Base-by-base conservation (phyloP, 2,797 vertebrate species). In the Remorina albescens region DNA sequence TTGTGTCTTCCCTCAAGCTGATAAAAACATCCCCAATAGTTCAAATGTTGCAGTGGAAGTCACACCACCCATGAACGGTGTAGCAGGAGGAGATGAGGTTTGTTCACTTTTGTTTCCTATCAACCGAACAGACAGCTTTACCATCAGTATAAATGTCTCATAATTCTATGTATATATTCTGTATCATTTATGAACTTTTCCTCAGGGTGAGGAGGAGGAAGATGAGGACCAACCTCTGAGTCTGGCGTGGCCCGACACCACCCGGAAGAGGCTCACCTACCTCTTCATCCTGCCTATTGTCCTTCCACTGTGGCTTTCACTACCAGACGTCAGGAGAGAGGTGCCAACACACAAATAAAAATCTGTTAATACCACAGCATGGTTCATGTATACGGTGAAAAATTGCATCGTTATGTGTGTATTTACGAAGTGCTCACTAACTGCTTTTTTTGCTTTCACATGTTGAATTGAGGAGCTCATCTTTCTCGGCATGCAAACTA, bases 311-410 rank as follows among this genome's bases (percentile, higher is more conserved):
- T 99, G 98, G 98, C 74, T 93, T 36, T 96, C 96, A 1, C 93
- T 99, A 56, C 98, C 98, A 0, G 98, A 99, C 0, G 98, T 98
- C 87, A 95, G 98, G 83, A 97, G 96, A 89, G 94, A 96, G 69
- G 98, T 99, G 81, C 92, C 8, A 25, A 39, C 63, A 37, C 32
- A 50, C 2, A 65, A 15, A 39, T 32, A 56, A 34, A 19, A n/a
- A n/a, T n/a, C n/a, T n/a, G n/a, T n/a, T n/a, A n/a, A n/a, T n/a
- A n/a, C n/a, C n/a, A n/a, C n/a, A n/a, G n/a, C n/a, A n/a, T n/a
- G n/a, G n/a, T n/a, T n/a, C n/a, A n/a, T n/a, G n/a, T n/a, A n/a
- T n/a, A n/a, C n/a, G n/a, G n/a, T n/a, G n/a, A n/a, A n/a, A n/a
- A n/a, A n/a, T n/a, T n/a, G n/a, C n/a, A n/a, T n/a, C n/a, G n/a